Evolutionary conservation across 2,888 invertebrate species (phyloP).

Genomic region (Lamproptera curius): DNA sequence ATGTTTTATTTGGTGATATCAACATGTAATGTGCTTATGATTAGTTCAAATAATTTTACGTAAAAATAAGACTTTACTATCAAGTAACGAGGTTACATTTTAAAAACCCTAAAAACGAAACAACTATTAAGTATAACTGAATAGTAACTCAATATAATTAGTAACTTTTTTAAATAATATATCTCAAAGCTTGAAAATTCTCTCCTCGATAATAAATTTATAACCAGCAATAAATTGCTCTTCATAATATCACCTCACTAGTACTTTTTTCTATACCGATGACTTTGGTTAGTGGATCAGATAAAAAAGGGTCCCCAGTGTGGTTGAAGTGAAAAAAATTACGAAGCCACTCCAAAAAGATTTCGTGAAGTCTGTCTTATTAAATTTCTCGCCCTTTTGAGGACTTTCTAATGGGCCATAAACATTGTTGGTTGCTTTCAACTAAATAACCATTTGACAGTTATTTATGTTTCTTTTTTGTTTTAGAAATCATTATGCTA

Average conservation of each 20-base stretch:
- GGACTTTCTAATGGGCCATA: conserved; percentile 53
- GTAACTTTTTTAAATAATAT: too few species aligned
- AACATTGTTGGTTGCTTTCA: conserved; percentile 45
- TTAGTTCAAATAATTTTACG: too few species aligned
- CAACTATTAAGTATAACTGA: too few species aligned
- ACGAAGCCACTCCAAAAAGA: conserved; percentile 51
- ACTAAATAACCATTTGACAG: conserved; percentile 56
- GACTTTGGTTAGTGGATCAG: conserved; percentile 63
- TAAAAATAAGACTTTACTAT: too few species aligned
- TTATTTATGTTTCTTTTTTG: conserved; percentile 31
- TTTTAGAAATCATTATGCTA: background rate
- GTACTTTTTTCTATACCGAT: conserved; percentile 32
- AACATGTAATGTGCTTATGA: too few species aligned
- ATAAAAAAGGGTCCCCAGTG: conserved; percentile 55
- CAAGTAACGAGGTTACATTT: too few species aligned
- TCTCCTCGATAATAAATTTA: background rate
- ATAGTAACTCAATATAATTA: too few species aligned
- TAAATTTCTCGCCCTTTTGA: conserved; percentile 58
- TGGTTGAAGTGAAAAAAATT: conserved; percentile 63
- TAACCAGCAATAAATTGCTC: background rate
- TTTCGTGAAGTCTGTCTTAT: conserved; percentile 53
- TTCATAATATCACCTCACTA: background rate
- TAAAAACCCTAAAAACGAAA: too few species aligned
- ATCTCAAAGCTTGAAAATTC: background rate
- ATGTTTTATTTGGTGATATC: too few species aligned